phyloP scores from a whole-genome alignment of 2,797 vertebrate species.

The Alectoris magna region DNA sequence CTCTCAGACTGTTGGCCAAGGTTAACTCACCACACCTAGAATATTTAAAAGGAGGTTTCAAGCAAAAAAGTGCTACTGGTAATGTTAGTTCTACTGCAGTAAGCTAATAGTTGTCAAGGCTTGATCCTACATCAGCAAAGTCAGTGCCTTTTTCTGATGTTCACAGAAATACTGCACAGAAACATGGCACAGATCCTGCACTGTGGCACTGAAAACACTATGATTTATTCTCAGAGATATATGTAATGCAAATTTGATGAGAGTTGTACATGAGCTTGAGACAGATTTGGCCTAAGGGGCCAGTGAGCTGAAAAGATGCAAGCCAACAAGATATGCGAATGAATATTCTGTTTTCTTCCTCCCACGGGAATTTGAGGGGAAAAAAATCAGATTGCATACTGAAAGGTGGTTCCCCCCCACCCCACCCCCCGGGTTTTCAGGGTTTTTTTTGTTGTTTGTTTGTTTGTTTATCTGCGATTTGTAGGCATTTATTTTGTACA shows the following conservation, averaged over 20 bases:
- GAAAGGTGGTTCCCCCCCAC: background rate
- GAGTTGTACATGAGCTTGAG: background rate
- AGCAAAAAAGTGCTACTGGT: background rate
- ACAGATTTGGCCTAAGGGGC: background rate
- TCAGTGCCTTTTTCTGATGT: background rate
- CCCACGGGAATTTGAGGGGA: background rate
- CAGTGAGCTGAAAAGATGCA: background rate
- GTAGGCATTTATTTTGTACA: background rate
- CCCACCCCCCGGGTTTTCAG: too few relatives aligned
- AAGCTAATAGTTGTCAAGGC: background rate
- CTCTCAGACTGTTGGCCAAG: background rate
- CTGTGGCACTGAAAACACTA: background rate
- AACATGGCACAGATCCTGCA: background rate
- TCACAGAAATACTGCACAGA: background rate
- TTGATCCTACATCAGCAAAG: background rate
- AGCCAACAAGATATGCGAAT: background rate
- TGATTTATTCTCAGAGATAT: background rate
- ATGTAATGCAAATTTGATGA: background rate
- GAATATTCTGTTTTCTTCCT: background rate
- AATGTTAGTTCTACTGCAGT: background rate
- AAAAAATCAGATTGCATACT: background rate
- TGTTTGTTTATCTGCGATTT: background rate
- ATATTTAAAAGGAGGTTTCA: background rate
- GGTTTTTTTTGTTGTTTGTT: background rate
- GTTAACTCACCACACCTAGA: background rate